These are phyloP conservation scores for Crioceris asparagi DNA, from an alignment of 2,888 invertebrate genomes.

Conservation along the genomic window DNA sequence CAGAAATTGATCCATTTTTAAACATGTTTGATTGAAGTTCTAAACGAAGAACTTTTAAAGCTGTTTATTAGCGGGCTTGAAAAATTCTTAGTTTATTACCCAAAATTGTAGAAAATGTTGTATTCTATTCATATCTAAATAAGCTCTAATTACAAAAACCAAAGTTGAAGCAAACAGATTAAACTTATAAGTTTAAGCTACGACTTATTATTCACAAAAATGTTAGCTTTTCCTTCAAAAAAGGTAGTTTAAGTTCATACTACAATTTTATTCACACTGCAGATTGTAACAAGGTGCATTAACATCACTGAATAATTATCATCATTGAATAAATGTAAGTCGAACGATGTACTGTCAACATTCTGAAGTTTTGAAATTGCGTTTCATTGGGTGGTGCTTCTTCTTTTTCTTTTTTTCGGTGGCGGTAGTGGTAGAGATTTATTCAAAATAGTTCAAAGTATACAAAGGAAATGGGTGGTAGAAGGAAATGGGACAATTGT, in stretches of 20 bases:
- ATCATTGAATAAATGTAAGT: no score
- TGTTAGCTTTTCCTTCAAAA: constrained; percentile 2
- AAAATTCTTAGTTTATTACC: constrained; percentile 4
- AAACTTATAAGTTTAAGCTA: constrained; percentile 7
- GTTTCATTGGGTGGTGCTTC: no score
- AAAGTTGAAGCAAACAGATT: constrained; percentile 8
- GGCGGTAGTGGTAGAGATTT: no score
- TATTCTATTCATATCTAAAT: constrained; percentile 6
- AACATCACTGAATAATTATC: no score
- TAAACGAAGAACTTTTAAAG: constrained; percentile 5
- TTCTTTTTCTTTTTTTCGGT: no score
- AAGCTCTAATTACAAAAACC: no score
- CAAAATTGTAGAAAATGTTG: constrained; percentile 6
- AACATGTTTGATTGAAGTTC: constrained; percentile 4
- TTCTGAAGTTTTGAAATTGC: no score
- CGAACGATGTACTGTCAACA: no score
- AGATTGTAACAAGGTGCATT: no score
- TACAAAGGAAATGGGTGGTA: no score
- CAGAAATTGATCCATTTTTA: constrained; percentile 7
- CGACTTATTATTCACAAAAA: constrained; percentile 1
- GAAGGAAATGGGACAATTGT: no score
- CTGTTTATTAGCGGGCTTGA: constrained; percentile 2
- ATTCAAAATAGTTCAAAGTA: no score
- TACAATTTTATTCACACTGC: constrained; percentile 6
- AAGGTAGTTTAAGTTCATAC: constrained; percentile 1